Evolutionary conservation across 2,113 vertebrate species (phyloP), one percentile per base, ranked within the genome.

Genomic region (Fukomys damarensis): DNA sequence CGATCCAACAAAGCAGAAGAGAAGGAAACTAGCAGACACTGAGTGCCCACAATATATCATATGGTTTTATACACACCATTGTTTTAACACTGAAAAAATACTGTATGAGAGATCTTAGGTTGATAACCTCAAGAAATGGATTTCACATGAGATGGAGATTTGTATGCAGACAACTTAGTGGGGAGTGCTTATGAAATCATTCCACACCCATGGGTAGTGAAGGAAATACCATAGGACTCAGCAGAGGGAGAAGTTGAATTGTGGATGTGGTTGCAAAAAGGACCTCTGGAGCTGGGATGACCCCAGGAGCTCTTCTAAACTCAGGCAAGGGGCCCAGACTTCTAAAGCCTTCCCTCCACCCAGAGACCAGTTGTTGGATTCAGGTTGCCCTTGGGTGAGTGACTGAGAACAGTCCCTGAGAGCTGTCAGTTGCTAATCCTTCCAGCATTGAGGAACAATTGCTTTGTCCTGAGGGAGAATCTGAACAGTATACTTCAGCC

Each of bases 41-140:
- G 10, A 77, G 63, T 38, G 32, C 5, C 52, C 26, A n/a, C 3
- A n/a, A n/a, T 77, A 28, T 82, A 77, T 22, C 32, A 87, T 56
- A 90, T 38, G 49, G 32, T 10, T 74, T 93, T 46, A 20, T 59
- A 52, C 30, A 88, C 10, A 59, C 30, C 46, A 32, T 41, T 66
- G 35, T 43, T 92, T 94, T 76, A 77, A 89, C 26, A 49, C 28
- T 86, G 20, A 89, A 83, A 93, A 96, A 77, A 28, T 49, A 85
- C 22, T 72, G 80, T 59, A n/a, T 56, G n/a, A 56, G 20, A 4
- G 28, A 65, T 24, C 56, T 65, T 65, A 58, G 56, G 56, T 58
- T 17, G 3, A 20, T 58, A 17, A 72, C 30, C 24, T n/a, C 26
- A 46, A 68, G 30, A 43, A 20, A n/a, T 26, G 80, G 74, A 74